A percentile compares a stretch with the other conserved stretches of the same genome.
Conservation (phyloP, 2,113 vertebrate genomes). For the Canis aureus region DNA sequence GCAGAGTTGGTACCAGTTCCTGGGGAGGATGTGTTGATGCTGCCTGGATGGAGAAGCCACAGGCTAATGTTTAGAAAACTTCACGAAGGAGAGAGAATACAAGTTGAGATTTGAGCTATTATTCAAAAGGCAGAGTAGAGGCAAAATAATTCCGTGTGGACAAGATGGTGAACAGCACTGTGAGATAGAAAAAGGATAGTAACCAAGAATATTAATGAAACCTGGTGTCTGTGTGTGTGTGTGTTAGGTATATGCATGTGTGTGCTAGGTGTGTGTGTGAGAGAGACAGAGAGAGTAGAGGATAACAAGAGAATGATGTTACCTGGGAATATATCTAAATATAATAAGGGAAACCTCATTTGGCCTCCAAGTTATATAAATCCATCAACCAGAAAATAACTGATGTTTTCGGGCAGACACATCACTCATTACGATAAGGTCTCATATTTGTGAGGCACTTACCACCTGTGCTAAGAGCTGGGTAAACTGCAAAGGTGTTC, state of each 20-base stretch:
- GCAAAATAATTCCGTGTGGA: neutral
- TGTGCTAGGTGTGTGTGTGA: neutral
- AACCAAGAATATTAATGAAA: neutral
- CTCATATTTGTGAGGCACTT: conserved; percentile 24
- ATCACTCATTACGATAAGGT: neutral
- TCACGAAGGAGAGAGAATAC: neutral
- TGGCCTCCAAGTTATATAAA: neutral
- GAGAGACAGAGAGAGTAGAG: neutral
- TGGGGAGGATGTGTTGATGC: neutral
- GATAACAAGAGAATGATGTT: neutral
- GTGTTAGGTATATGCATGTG: neutral
- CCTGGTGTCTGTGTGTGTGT: neutral
- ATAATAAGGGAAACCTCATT: neutral
- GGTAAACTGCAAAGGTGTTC: neutral
- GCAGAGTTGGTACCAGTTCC: too few relatives aligned
- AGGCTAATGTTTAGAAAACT: neutral
- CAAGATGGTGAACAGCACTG: neutral
- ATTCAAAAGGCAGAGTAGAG: neutral
- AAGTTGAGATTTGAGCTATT: neutral
- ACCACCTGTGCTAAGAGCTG: neutral
- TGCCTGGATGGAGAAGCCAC: neutral
- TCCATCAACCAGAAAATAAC: conserved; percentile 16
- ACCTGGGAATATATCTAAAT: neutral
- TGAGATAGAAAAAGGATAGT: neutral
- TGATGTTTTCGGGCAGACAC: conserved; percentile 20